Conservation (phyloP, 2,888 invertebrate genomes). For the Leucoma salicis region DNA sequence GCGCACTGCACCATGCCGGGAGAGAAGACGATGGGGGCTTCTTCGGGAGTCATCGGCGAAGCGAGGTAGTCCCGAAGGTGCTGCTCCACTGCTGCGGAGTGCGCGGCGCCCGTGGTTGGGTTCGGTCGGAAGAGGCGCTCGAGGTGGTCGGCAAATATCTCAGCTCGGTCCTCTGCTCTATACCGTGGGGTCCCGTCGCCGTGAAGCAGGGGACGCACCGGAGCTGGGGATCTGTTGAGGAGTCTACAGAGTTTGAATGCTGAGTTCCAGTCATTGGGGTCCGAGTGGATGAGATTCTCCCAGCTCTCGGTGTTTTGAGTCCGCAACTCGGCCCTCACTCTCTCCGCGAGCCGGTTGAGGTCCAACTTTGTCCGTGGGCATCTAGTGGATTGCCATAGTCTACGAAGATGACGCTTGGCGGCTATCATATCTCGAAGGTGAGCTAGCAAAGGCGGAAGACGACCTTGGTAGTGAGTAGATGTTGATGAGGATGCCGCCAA, state of each 20-base stretch:
- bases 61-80: neutral
- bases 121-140: too few species aligned
- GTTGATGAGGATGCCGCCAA: neutral
- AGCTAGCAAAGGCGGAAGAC: neutral
- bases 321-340: too few species aligned
- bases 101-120: neutral
- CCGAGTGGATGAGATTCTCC: neutral
- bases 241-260: neutral
- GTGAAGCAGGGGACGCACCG: neutral
- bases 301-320: neutral
- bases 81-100: neutral
- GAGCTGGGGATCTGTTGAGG: neutral
- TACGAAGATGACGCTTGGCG: neutral
- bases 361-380: neutral
- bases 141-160: slow-evolving; percentile 1
- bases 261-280: neutral
- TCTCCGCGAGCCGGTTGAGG: too few species aligned
- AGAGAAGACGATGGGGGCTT: neutral
- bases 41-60: neutral
- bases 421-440: neutral
- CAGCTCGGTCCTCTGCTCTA: neutral
- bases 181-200: neutral
- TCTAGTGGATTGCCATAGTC: neutral
- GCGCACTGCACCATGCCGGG: neutral
- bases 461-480: neutral